Evolutionary conservation across 2,113 vertebrate species (phyloP), one percentile per base, ranked within the genome.

Genomic region (Rhegmatorhina hoffmannsi): DNA sequence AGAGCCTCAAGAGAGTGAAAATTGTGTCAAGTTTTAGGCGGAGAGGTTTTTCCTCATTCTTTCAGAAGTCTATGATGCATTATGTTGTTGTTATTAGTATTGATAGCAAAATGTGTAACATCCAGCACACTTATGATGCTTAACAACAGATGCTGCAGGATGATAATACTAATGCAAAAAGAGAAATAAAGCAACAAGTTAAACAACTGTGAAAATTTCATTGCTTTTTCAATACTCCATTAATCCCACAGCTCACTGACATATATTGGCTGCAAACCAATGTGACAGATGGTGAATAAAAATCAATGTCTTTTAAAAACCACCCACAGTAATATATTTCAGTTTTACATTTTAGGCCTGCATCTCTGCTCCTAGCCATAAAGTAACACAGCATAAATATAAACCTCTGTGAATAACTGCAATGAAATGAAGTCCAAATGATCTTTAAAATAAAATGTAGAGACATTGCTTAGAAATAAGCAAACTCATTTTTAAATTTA

Each of bases 241-340:
- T 94, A 91, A 95, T 91, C 75, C 67, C 44, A 85, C 34, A 91
- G 63, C 63, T 91, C 59, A 63, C 62, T 76, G 70, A 81, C 49
- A 46, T 44, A 76, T 92, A 80, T 46, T 90, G 91, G 67, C 81
- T 90, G 47, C 0, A 0, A 95, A 90, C 34, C 79, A 86, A 34
- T 5, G 20, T 67, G 68, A 73, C 90, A 95, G 82, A 90, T 74
- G 72, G 72, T 28, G 47, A 95, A 90, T 63, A 84, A 93, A 94
- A 92, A 87, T 63, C 84, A 81, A 28, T n/a, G 26, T 82, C 43
- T 94, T 95, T 80, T 83, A 67, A 80, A 92, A 94, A 17, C 29
- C 56, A 92, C 47, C 58, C 60, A 77, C 47, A 40, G 56, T 7
- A 88, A 89, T 73, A 24, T 68, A 79, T 91, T 91, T 75, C 49